Base-by-base conservation (phyloP, 2,113 vertebrate species). In the Dipodomys ordii region DNA sequence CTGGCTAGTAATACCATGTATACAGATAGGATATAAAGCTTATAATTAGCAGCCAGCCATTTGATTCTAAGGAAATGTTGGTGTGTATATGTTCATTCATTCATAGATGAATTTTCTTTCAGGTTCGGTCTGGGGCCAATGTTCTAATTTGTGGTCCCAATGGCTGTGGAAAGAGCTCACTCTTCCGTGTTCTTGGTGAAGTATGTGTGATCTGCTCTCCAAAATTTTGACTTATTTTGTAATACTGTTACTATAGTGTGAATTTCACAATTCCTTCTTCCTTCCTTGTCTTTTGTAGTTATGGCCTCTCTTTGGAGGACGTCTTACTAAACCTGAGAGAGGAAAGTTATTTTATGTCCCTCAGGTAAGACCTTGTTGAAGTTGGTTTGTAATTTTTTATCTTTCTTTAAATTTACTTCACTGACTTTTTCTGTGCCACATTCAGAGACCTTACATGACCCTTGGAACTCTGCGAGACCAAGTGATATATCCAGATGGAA, bases 111-210 rank as follows among this genome's bases (percentile, higher is more conserved):
- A 60, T 93, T 97, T 96, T 23, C 23, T 96, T 98, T 90, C 68
- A 99, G 99, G 99, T 99, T 97, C 98, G 87, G 72, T 99, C 99
- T 74, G 99, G 99, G 30, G 98, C 99, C 92, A 99, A 99, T 23
- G 99, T 99, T 96, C 98, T 99, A 19, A 98, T 99, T n/a, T 99
- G 99, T 98, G 99, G 99, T 87, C 99, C 99, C 88, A 99, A 99
- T 49, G 99, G 99, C 7, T 99, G 99, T 98, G 99, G 99, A 83
- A 99, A 99, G 97, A 99, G 99, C 96, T 99, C 99, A 8, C 98
- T 99, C 68, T 99, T 99, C 94, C 98, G 99, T 98, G 99, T 99
- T 71, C 99, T 99, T 74, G 99, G 99, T 97, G 99, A 99, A 98
- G 99, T 99, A 94, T 98, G 97, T 95, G 39, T 85, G n/a, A 22